Conservation (phyloP, 2,797 vertebrate genomes). For the Pempheris klunzingeri region DNA sequence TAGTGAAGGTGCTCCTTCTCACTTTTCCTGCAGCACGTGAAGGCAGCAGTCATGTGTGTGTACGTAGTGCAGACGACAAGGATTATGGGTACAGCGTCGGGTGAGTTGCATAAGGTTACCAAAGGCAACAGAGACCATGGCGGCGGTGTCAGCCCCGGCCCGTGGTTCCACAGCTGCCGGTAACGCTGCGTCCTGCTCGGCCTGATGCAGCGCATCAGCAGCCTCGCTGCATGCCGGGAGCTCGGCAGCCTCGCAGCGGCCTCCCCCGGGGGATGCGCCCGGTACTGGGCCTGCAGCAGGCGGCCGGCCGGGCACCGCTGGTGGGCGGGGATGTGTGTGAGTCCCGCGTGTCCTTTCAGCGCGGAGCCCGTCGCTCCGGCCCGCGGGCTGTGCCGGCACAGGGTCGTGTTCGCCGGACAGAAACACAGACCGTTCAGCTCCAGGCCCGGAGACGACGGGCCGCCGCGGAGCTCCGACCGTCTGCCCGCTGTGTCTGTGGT, state of each 20-base stretch:
- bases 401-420: constrained; percentile 36
- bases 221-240: constrained; percentile 54
- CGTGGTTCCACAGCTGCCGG: not conserved
- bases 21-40: constrained; percentile 9
- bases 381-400: constrained; percentile 26
- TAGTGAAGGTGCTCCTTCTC: too few species aligned
- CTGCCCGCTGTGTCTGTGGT: constrained; percentile 64
- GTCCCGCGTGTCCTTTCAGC: not conserved
- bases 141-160: not conserved
- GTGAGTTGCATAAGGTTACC: constrained; percentile 69
- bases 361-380: not conserved
- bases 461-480: constrained; percentile 12
- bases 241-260: constrained; percentile 44
- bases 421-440: constrained; percentile 63
- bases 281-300: constrained; percentile 27
- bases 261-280: constrained; percentile 26
- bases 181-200: not conserved
- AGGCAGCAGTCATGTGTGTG: constrained; percentile 46
- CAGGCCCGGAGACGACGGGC: constrained; percentile 16
- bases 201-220: constrained; percentile 66
- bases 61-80: constrained; percentile 34
- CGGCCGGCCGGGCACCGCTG: constrained; percentile 6
- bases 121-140: constrained; percentile 4
- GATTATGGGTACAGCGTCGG: constrained; percentile 77
- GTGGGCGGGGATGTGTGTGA: not conserved